These are phyloP conservation scores for Tursiops truncatus DNA, from an alignment of 2,113 vertebrate genomes.

Conservation along the genomic window DNA sequence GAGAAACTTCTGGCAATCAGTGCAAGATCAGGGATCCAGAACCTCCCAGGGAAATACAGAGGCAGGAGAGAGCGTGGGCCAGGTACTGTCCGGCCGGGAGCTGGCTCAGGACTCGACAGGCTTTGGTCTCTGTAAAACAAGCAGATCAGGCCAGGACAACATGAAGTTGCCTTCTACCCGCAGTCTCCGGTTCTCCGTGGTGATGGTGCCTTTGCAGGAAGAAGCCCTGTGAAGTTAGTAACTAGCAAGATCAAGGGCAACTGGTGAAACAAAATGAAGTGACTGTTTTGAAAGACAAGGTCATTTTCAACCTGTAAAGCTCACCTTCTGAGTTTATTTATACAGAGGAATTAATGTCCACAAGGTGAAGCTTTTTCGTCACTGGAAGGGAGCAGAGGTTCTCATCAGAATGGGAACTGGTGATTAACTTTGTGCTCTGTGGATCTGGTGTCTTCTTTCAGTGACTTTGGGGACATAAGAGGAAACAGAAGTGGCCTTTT, in stretches of 20 bases:
- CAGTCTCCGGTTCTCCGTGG: neutral
- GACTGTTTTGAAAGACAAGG: neutral
- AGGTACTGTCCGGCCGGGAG: neutral
- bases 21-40: neutral
- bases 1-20: neutral
- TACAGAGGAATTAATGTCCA: neutral
- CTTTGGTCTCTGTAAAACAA: neutral
- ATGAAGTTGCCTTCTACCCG: neutral
- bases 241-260: neutral
- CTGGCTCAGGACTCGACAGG: neutral
- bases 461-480: neutral
- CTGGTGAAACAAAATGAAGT: rapidly evolving
- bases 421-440: neutral
- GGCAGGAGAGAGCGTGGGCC: neutral
- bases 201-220: neutral
- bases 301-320: neutral
- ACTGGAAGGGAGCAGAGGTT: neutral
- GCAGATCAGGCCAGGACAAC: neutral
- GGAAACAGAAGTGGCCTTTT: neutral
- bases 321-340: neutral
- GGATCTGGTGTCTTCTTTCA: neutral
- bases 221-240: neutral
- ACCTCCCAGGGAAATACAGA: neutral
- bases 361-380: neutral
- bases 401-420: neutral